Base-by-base conservation (phyloP, 2,888 invertebrate species). In the Pyrrhopygopsis socrates region DNA sequence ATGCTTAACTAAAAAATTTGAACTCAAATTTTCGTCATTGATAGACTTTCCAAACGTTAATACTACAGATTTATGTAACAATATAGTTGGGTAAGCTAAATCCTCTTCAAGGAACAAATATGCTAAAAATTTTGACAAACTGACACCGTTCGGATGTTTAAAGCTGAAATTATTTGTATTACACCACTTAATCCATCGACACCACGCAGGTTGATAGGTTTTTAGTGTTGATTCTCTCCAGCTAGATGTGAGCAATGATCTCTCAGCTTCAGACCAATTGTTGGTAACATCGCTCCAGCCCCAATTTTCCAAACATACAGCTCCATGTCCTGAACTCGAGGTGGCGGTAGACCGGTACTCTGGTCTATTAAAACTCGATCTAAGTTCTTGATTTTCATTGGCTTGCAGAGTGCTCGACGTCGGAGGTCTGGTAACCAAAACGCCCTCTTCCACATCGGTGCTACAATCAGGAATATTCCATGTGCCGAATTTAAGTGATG, bases 361-460 rank as follows among this genome's bases (percentile, higher is more conserved):
- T 45, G 58, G 68, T 91, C 87, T 34, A 85, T 54, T 24, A 91
- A 75, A 20, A 81, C 45, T 34, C 68, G 60, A 29, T 70, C 73
- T 24, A 89, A 67, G 27, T 85, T 79, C 27, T 60, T 45, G n/a
- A 89, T 71, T 73, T 73, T 79, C 34, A 74, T 38, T 15, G 83
- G 86, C 45, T 79, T 74, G 67, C 67, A 70, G 24, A 71, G 50
- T 8, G 82, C 80, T 34, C 94, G 60, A 1, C 75, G 45, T 71
- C 83, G 84, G 6, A 93, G 89, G 79, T 94, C 91, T 41, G 90
- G 70, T 76, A 88, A 89, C 93, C 94, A 94, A 68, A 92, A 94
- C 11, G 91, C 92, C 63, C 82, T 88, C 67, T 81, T 77, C 93
- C 92, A 94, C 30, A 82, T 74, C 24, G 93, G 90, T n/a, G 82